These are phyloP conservation scores for Diadromus collaris DNA, from an alignment of 2,888 invertebrate genomes.

Conservation along the genomic window DNA sequence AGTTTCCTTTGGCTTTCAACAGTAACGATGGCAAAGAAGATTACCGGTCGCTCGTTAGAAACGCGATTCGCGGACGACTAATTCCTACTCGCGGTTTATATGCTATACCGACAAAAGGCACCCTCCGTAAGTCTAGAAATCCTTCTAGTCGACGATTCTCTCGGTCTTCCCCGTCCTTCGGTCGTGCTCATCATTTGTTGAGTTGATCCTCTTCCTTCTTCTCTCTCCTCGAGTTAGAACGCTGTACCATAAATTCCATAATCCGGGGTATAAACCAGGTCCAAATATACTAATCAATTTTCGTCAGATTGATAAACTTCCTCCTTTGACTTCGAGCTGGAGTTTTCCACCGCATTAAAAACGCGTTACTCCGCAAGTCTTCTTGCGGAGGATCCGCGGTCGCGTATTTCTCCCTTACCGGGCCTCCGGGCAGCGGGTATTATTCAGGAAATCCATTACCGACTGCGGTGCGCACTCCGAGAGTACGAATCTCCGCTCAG, in stretches of 20 bases:
- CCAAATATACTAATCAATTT: slow-evolving; percentile 33
- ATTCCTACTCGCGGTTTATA: slow-evolving; percentile 39
- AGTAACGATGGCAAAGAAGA: slow-evolving; percentile 56
- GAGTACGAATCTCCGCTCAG: background rate
- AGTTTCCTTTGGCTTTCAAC: slow-evolving; percentile 13
- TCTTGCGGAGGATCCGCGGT: background rate
- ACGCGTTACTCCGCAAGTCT: slow-evolving; percentile 16
- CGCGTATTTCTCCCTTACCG: background rate
- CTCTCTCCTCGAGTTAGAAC: background rate
- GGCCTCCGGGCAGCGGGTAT: background rate
- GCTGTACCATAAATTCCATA: background rate
- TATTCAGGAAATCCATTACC: slow-evolving; percentile 21
- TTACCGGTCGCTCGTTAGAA: slow-evolving; percentile 56
- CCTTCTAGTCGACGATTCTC: slow-evolving; percentile 39
- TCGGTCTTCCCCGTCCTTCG: slow-evolving; percentile 19
- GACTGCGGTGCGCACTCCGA: background rate
- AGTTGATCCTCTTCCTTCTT: background rate
- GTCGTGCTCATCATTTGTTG: slow-evolving; percentile 10
- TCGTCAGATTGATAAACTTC: slow-evolving; percentile 27
- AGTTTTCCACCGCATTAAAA: slow-evolving; percentile 15
- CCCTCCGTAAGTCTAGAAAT: slow-evolving; percentile 33
- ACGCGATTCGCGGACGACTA: slow-evolving; percentile 47
- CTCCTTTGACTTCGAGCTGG: background rate
- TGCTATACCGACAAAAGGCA: background rate
- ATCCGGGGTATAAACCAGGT: background rate